Percentiles rank a stretch among this genome's conserved stretches.
These are phyloP conservation scores for Andrena chrysosceles DNA, from an alignment of 2,888 invertebrate species.

Conservation along the genomic window DNA sequence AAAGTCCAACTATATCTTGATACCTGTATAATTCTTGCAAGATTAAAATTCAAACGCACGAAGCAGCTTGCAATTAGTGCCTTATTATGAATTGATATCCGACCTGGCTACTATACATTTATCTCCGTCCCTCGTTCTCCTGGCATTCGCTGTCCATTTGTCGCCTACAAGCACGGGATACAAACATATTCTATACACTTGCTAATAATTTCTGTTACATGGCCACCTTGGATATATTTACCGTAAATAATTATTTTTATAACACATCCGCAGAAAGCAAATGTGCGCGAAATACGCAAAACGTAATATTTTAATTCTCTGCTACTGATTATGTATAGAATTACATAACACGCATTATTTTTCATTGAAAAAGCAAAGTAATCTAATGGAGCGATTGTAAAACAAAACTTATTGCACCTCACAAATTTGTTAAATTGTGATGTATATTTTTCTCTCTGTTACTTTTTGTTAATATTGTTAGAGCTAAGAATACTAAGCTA, in stretches of 20 bases:
- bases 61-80: conserved; percentile 25
- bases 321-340: conserved; percentile 32
- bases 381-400: background rate
- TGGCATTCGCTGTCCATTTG: background rate
- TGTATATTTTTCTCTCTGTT: background rate
- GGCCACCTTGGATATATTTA: conserved; percentile 34
- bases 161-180: background rate
- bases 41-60: conserved; percentile 18
- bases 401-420: too few relatives aligned
- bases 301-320: conserved; percentile 43
- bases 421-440: background rate
- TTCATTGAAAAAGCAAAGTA: background rate
- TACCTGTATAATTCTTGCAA: background rate
- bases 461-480: background rate
- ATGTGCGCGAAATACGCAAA: conserved; percentile 19
- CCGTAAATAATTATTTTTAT: conserved; percentile 28
- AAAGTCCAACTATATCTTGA: background rate
- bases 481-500: background rate
- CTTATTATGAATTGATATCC: conserved; percentile 44
- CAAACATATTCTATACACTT: conserved; percentile 33
- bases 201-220: conserved; percentile 38
- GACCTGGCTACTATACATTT: conserved; percentile 5
- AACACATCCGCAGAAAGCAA: background rate
- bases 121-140: conserved; percentile 15
- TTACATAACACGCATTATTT: conserved; percentile 28